phyloP scores from a whole-genome alignment of 1,140 invertebrate species.

The Drosophila equinoxialis region DNA sequence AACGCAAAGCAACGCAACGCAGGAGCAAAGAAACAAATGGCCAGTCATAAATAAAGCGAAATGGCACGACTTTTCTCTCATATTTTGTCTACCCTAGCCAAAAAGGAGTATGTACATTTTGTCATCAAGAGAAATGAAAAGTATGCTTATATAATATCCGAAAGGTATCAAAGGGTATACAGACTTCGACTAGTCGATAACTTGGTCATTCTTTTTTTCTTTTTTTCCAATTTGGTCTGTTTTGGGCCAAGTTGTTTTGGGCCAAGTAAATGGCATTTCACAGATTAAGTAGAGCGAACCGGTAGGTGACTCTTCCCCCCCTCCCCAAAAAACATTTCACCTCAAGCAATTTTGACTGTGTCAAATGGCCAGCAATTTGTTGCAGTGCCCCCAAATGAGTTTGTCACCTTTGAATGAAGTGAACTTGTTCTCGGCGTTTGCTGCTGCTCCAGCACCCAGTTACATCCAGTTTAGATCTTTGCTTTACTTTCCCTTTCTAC shows the following conservation, averaged over 20 bases:
- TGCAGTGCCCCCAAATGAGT: constrained; percentile 67
- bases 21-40: constrained; percentile 15
- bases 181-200: neutral
- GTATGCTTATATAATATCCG: neutral
- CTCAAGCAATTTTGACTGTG: constrained; percentile 59
- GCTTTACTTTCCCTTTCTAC: constrained; percentile 34
- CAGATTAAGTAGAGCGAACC: constrained; percentile 59
- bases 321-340: neutral
- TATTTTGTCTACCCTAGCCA: constrained; percentile 37
- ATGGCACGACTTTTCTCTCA: constrained; percentile 22
- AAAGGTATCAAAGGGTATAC: neutral
- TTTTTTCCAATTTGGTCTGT: constrained; percentile 11
- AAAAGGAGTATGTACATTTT: neutral
- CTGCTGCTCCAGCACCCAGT: no score
- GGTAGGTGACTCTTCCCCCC: constrained; percentile 6
- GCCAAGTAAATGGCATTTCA: constrained; percentile 38
- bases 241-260: constrained; percentile 39
- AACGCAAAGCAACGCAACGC: constrained; percentile 24
- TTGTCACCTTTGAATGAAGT: constrained; percentile 70
- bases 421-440: constrained; percentile 16
- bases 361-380: constrained; percentile 74
- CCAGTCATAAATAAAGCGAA: constrained; percentile 8
- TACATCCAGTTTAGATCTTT: no score
- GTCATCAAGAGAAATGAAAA: neutral
- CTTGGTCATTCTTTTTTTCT: neutral